Percentiles rank a stretch among this genome's conserved stretches.
phyloP scores from a whole-genome alignment of 2,888 invertebrate species.

The Ethmia dodecea region DNA sequence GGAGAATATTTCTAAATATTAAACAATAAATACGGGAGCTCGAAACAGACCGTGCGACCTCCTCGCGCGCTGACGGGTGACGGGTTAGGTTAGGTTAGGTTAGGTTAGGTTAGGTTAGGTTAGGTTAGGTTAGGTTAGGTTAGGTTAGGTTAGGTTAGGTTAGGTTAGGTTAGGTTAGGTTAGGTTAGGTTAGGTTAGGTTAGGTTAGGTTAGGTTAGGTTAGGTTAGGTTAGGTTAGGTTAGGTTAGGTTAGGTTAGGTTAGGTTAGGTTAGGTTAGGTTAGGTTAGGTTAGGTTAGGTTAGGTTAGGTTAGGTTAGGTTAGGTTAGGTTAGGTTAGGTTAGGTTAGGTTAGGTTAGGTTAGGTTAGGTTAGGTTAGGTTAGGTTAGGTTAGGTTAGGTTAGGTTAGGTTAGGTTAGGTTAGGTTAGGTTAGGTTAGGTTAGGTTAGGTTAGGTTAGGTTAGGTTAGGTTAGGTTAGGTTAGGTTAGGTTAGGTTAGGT shows the following conservation, averaged over 20 bases:
- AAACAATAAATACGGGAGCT: no score
- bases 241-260: not conserved
- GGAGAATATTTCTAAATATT: no score
- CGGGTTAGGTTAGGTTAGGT: not conserved
- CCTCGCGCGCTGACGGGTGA: not conserved
- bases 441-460: not conserved
- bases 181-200: not conserved
- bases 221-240: not conserved
- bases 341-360: not conserved
- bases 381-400: no score
- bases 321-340: no score
- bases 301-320: no score
- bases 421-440: not conserved
- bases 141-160: conserved; percentile 1
- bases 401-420: no score
- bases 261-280: no score
- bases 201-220: conserved; percentile 1
- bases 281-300: no score
- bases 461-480: not conserved
- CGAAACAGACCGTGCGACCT: no score
- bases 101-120: conserved; percentile 4
- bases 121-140: conserved; percentile 10
- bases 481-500: not conserved
- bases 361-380: no score
- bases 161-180: not conserved